Base-by-base conservation (phyloP, 1,140 invertebrate genomes). In the Chymomyza costata region DNA sequence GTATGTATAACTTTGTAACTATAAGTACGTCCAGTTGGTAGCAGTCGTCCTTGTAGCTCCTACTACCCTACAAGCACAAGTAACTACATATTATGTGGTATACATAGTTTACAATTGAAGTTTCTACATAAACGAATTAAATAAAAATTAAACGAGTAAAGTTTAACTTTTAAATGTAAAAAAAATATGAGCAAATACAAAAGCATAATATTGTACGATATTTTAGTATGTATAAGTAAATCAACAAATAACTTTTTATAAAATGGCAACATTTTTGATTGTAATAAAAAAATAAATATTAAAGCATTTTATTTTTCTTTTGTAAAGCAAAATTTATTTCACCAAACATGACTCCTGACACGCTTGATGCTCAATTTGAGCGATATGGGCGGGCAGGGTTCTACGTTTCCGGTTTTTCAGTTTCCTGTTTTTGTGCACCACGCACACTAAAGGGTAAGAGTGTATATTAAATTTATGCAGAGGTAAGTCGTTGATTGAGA, bases 231-330 rank as follows among this genome's bases (percentile, higher is more conserved):
- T 76, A 69, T 74, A 46, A 18, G 34, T 40, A 45, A 6, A 21
- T 38, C 41, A 43, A 13, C 30, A 47, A 18, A 51, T 8, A 56
- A 44, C 48, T 41, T 71, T 70, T 66, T 71, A 59, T 66, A 54
- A 58, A 61, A 45, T 38, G 3, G 11, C 16, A 39, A 53, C 48
- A 56, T 51, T 65, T 60, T 53, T 61, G 52, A 58, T 61, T 53
- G 46, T 65, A 59, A 54, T 57, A 35, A 28, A 43, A 55, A 65
- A 57, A 40, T 41, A 58, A 63, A 62, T 76, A 69, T 76, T 44
- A 54, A 65, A 76, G 60, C 56, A 60, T 64, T 67, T 78, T 53
- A 53, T 70, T 76, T 74, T 74, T 57, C 55, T 70, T 65, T 73
- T 58, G 48, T 52, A 65, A 63, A 56, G 2, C 13, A 19, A 16